Conservation (phyloP, 2,797 vertebrate genomes). For the Tenualosa ilisha region DNA sequence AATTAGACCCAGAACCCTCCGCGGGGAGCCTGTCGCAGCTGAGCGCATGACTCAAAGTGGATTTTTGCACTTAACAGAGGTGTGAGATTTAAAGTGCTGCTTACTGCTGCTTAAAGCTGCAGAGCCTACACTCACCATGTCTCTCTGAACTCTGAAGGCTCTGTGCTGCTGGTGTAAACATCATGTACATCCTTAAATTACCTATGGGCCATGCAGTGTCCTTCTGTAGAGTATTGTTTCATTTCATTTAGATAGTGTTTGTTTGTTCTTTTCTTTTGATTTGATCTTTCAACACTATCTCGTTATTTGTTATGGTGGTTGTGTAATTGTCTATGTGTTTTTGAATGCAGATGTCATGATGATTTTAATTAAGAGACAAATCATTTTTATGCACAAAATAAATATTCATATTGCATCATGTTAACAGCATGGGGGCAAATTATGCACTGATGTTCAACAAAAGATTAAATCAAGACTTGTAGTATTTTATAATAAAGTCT, state of each 20-base stretch:
- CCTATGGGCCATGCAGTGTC: constrained; percentile 16
- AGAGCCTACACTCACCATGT: neutral
- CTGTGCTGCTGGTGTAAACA: neutral
- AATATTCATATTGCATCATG: constrained; percentile 46
- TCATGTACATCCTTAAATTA: neutral
- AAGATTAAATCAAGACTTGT: constrained; percentile 11
- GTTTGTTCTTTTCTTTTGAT: neutral
- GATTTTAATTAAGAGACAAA: neutral
- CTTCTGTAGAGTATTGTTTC: neutral
- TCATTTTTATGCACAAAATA: neutral
- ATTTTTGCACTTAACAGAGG: constrained; percentile 15
- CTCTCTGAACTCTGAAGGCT: neutral
- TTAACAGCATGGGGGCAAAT: constrained; percentile 40
- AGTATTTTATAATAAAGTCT: constrained; percentile 26
- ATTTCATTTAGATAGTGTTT: neutral
- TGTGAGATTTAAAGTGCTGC: neutral
- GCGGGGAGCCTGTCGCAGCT: neutral
- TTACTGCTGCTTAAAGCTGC: neutral
- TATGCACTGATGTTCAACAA: neutral
- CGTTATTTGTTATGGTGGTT: neutral
- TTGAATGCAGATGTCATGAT: neutral
- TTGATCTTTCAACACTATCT: neutral
- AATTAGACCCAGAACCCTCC: neutral
- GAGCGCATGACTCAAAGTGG: neutral
- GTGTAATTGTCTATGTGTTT: neutral